Percentiles rank a stretch among this genome's conserved stretches.
These are phyloP conservation scores for Carassius auratus DNA, from an alignment of 2,113 vertebrate species.

Conservation along the genomic window DNA sequence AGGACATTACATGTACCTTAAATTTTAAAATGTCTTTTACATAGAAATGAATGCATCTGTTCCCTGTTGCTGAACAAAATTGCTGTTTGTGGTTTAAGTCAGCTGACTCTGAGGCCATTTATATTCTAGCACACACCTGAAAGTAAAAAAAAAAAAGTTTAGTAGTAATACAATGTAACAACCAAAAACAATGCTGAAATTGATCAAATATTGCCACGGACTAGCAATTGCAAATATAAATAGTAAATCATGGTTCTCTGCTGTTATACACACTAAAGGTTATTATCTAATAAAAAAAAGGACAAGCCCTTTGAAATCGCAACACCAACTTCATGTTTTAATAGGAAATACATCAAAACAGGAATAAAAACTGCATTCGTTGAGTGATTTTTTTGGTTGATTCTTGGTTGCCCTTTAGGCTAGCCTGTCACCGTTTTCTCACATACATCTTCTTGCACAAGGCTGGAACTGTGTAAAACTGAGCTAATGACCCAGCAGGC, in stretches of 20 bases:
- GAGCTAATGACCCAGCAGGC: too few species aligned
- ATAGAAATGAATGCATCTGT: background rate
- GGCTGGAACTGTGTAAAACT: background rate
- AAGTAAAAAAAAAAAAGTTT: too few species aligned
- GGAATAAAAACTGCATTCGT: background rate
- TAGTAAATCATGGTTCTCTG: background rate
- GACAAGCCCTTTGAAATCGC: background rate
- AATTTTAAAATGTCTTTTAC: too few species aligned
- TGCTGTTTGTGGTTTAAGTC: background rate
- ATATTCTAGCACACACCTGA: too few species aligned
- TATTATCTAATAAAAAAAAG: background rate
- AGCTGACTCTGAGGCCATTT: too few species aligned
- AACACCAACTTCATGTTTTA: background rate
- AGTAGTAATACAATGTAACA: too few species aligned
- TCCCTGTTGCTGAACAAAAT: background rate
- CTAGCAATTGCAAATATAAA: background rate
- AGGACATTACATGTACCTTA: background rate
- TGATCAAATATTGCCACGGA: background rate
- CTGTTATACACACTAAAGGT: background rate
- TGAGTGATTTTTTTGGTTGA: background rate
- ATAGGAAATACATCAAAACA: background rate
- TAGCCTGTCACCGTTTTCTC: background rate
- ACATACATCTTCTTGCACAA: background rate
- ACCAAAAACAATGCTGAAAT: background rate
- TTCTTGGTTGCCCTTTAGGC: background rate